Conservation (phyloP, 2,113 vertebrate species). For the Phalacrocorax aristotelis region DNA sequence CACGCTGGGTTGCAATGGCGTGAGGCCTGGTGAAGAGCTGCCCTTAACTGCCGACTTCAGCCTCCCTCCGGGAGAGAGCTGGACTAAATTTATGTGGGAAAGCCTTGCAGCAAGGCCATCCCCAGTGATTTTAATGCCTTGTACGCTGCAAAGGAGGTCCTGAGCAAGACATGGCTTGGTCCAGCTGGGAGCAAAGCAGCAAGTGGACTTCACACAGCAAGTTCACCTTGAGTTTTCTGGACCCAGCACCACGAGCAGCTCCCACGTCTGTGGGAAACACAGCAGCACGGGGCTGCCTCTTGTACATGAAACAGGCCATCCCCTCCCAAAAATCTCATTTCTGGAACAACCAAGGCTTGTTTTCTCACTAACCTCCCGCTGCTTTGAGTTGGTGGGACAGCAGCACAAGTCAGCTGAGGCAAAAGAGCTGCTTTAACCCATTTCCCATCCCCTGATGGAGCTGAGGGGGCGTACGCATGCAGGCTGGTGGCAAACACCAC, state of each 20-base stretch:
- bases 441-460: not conserved
- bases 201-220: not conserved
- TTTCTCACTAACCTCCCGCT: not conserved
- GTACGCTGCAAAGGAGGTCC: not conserved
- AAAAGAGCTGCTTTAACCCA: not conserved
- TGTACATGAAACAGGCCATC: not conserved
- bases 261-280: not conserved
- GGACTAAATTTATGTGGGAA: not conserved
- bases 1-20: not conserved
- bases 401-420: not conserved
- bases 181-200: not conserved
- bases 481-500: not conserved
- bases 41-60: not conserved
- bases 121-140: not conserved
- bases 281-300: not conserved
- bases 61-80: not conserved
- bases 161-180: not conserved
- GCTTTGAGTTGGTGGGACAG: not conserved
- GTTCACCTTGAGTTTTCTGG: not conserved
- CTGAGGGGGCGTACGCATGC: accelerated
- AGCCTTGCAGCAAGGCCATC: not conserved
- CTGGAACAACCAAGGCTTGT: not conserved
- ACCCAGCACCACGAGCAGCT: not conserved
- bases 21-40: not conserved
- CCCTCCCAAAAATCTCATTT: not conserved